Base-by-base conservation (phyloP, 2,113 vertebrate species). In the Lipotes vexillifer region DNA sequence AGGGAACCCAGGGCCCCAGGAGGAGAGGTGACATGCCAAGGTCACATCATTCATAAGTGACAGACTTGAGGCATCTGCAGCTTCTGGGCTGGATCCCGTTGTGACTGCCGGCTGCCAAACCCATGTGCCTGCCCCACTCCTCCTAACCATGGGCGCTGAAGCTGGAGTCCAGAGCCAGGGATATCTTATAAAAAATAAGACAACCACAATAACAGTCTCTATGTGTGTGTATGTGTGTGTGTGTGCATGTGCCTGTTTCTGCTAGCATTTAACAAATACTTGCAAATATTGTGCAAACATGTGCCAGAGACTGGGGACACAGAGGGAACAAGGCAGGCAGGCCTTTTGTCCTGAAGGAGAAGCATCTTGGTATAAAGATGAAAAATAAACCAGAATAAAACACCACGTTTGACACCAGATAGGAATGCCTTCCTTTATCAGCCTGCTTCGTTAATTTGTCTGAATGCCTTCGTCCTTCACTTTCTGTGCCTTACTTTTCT, bases 61-160 rank as follows among this genome's bases (percentile, higher is more conserved):
- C 36, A 10, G 23, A 57, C 25, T 2, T 7, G 82, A 84, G 17
- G 72, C 2, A 17, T 5, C n/a, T 12, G 49, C 0, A 15, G 0
- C 20, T 66, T 41, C 17, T 27, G 52, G 36, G 8, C 36, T 46
- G 6, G 31, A 4, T 78, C 7, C 68, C 29, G 13, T 5, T 63
- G 38, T 81, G 88, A 96, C 8, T 86, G 87, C 31, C 49, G 90
- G 36, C 44, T 96, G 82, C 63, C 33, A 6, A 38, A 75, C 71
- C 52, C 36, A 20, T 8, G 1, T 0, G 4, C 33, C 71, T 21
- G 14, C 38, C 41, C n/a, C 41, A 8, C 61, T 46, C 17, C 33
- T 65, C 29, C 2, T 23, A 20, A 21, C 31, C 38, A 1, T 0
- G 31, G 72, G 10, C 8, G 5, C 68, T 6, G 36, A 61, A 65